A percentile compares a stretch with the other conserved stretches of the same genome.
These are phyloP conservation scores for Osmerus mordax DNA, from an alignment of 2,113 vertebrate genomes.

Conservation along the genomic window DNA sequence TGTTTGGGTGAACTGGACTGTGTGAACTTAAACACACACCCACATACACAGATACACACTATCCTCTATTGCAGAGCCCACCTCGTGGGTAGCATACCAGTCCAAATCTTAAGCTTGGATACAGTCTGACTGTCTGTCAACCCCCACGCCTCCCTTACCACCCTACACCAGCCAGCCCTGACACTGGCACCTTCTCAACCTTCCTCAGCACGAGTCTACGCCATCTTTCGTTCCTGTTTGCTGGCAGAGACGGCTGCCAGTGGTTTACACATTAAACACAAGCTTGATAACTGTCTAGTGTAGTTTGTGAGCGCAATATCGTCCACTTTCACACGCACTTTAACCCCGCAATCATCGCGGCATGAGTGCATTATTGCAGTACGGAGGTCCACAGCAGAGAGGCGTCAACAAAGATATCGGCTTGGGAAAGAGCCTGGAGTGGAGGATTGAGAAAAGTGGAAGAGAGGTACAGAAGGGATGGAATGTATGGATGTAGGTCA, in stretches of 20 bases:
- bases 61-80: constrained; percentile 13
- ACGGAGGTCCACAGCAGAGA: constrained; percentile 79
- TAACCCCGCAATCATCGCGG: constrained; percentile 75
- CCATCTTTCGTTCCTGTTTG: constrained; percentile 1
- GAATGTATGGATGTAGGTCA: neutral
- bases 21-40: neutral
- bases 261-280: constrained; percentile 68
- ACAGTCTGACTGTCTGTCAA: constrained; percentile 29
- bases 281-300: constrained; percentile 58
- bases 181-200: constrained; percentile 20
- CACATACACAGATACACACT: neutral
- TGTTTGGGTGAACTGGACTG: neutral
- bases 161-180: constrained; percentile 36
- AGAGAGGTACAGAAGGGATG: neutral
- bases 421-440: constrained; percentile 50
- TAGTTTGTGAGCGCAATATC: constrained; percentile 78
- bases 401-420: constrained; percentile 88
- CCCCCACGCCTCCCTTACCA: constrained; percentile 16
- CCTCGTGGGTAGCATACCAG: neutral
- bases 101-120: constrained; percentile 27
- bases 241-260: constrained; percentile 35
- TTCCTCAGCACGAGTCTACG: constrained; percentile 9
- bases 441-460: neutral
- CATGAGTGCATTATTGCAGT: constrained; percentile 81
- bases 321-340: constrained; percentile 88